These are phyloP conservation scores for Danionella cerebrum DNA, from an alignment of 2,113 vertebrate species.

Conservation along the genomic window DNA sequence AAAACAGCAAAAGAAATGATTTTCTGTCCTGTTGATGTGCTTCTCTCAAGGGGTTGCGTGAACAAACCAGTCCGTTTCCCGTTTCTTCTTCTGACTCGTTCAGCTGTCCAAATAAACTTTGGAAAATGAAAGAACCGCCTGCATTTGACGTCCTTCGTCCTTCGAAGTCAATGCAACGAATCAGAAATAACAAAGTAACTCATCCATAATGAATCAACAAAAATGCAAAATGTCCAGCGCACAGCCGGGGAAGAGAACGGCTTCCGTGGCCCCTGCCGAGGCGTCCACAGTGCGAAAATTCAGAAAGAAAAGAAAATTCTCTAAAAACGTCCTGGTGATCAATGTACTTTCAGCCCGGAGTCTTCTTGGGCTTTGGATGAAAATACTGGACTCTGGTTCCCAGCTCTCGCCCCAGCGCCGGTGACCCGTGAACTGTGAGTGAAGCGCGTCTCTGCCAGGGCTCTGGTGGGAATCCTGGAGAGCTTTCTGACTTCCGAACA, in stretches of 20 bases:
- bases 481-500: background rate
- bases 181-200: background rate
- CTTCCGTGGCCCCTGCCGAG: conserved; percentile 2
- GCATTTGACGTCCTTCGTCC: background rate
- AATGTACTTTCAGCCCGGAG: background rate
- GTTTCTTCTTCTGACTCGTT: background rate
- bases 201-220: background rate
- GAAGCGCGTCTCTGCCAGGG: conserved; percentile 19
- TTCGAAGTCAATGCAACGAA: background rate
- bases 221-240: background rate
- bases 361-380: background rate
- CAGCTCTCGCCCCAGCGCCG: conserved; percentile 44
- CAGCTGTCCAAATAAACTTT: background rate
- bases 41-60: background rate
- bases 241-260: background rate
- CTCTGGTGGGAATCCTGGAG: conserved; percentile 11
- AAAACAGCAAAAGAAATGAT: conserved; percentile 36
- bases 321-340: background rate
- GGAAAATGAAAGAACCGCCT: background rate
- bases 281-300: background rate
- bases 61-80: background rate
- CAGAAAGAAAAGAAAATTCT: background rate
- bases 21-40: background rate
- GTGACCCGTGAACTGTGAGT: conserved; percentile 55
- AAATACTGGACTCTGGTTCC: conserved; percentile 4